A percentile compares a stretch with the other conserved stretches of the same genome.
phyloP scores from a whole-genome alignment of 2,888 invertebrate species.

The Pristionchus arcanus region DNA sequence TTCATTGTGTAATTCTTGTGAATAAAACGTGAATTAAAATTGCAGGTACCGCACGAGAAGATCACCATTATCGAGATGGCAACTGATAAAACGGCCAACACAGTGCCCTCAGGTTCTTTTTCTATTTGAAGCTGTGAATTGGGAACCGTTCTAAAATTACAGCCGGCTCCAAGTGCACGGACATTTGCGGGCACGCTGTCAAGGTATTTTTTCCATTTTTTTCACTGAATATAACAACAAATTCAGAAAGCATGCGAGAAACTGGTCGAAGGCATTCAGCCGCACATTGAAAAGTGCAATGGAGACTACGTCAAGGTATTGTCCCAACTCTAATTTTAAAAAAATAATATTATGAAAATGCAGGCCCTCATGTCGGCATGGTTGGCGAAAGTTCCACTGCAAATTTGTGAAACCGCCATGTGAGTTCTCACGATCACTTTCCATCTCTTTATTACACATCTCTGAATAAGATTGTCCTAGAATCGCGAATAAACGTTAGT shows the following conservation, averaged over 20 bases:
- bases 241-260: constrained; percentile 85
- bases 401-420: constrained; percentile 65
- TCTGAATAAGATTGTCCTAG: neutral
- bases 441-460: neutral
- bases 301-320: constrained; percentile 59
- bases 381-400: constrained; percentile 60
- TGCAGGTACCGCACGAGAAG: constrained; percentile 64
- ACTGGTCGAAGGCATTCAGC: constrained; percentile 86
- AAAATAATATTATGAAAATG: neutral
- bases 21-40: neutral
- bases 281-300: constrained; percentile 81
- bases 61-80: constrained; percentile 66
- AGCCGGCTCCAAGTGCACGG: constrained; percentile 91
- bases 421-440: constrained; percentile 54
- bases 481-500: neutral
- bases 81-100: constrained; percentile 84
- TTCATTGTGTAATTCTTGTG: neutral
- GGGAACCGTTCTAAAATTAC: too few species aligned
- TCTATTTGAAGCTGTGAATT: neutral
- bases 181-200: constrained; percentile 93
- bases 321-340: neutral
- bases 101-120: constrained; percentile 90
- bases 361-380: constrained; percentile 62
- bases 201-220: constrained; percentile 55
- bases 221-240: neutral